Evolutionary conservation across 2,888 invertebrate species (phyloP), one percentile per base, ranked within the genome.

Genomic region (Cheilosia vernalis): DNA sequence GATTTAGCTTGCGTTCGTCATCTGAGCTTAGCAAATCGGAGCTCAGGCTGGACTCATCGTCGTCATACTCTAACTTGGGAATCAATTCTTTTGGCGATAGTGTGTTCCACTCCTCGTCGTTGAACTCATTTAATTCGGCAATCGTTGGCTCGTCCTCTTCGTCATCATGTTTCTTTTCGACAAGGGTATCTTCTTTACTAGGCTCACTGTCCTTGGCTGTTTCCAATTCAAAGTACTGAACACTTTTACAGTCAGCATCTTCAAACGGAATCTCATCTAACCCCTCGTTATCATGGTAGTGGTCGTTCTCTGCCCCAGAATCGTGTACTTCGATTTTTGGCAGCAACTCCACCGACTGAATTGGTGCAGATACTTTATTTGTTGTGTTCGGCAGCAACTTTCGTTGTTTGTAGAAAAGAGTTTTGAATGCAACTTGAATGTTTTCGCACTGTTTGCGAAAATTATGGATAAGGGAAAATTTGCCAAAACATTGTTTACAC

Each of bases 241-340:
- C 44, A 27, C 51, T 53, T n/a, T 77, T 85, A 13, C 67, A 81
- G 5, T 81, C 72, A 0, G 66, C 85, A 40, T 85, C 85, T 33
- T 85, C 85, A 24, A 85, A 85, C 21, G 85, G 70, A 58, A 85
- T 85, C 44, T 85, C 85, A 17, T 85, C 85, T 27, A 85, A 77
- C 2, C 49, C 53, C 9, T 72, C 72, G 6, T 47, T 42, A 10
- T 80, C 72, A 0, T 63, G 60, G 21, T 7, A 17, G 19, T 44
- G n/a, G 2, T 53, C 21, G 1, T 24, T 44, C 0, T 53, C 60
- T 10, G 30, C 49, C 1, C 15, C 72, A 3, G 37, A 10, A 4
- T 44, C 6, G 5, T 51, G 47, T 3, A 47, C 13, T 44, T 85
- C 81, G 1, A 67, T 2, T 67, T 81, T 81, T 4, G 72, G 76